phyloP scores from a whole-genome alignment of 2,797 vertebrate species.

The Threskiornis aethiopicus region DNA sequence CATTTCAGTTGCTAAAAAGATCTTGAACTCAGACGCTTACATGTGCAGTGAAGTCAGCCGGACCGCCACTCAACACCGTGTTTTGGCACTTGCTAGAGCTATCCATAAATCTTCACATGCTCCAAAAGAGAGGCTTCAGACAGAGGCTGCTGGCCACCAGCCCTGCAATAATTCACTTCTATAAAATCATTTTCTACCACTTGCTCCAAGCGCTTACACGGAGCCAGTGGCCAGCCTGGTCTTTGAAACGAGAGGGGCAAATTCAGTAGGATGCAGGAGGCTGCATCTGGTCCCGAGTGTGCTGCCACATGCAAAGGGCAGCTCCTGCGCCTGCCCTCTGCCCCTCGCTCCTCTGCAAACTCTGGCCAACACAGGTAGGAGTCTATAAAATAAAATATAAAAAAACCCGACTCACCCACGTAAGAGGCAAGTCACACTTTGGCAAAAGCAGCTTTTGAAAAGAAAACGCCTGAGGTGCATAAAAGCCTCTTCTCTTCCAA shows the following conservation, averaged over 20 bases:
- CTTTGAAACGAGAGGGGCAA: fast-evolving
- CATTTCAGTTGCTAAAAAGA: background rate
- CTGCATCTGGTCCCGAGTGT: fast-evolving
- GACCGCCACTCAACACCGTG: background rate
- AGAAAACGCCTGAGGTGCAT: background rate
- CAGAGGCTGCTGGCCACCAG: background rate
- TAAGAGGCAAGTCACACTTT: background rate
- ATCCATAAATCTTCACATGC: conserved; percentile 46
- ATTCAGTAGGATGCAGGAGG: background rate
- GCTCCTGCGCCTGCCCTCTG: background rate
- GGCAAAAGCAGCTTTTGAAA: background rate
- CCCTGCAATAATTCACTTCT: conserved; percentile 19
- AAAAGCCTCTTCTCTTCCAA: background rate
- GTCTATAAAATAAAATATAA: background rate
- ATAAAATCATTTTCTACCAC: background rate
- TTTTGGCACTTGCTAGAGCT: background rate
- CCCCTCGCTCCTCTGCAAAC: background rate
- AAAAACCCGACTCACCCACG: background rate
- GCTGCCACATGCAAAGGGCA: background rate
- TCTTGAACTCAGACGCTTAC: background rate
- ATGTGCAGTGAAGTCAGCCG: background rate
- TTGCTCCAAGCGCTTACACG: background rate
- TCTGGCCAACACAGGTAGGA: background rate
- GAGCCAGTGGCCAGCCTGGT: background rate
- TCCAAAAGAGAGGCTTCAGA: background rate